phyloP scores from a whole-genome alignment of 2,888 invertebrate genomes.

The Tupiocoris notatus region DNA sequence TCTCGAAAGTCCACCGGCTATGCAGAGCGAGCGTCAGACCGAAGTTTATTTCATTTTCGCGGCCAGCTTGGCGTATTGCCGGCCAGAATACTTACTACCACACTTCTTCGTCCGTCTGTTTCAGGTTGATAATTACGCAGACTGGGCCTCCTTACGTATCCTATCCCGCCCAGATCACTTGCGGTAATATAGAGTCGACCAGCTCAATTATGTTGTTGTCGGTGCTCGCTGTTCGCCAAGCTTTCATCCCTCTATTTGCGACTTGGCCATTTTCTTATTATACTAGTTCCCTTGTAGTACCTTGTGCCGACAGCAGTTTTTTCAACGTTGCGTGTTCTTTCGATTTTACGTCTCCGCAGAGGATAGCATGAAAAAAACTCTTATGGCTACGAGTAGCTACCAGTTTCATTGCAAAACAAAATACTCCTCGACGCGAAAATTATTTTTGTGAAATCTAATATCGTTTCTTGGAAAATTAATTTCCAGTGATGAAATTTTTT shows the following conservation, averaged over 20 bases:
- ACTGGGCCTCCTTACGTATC: background rate
- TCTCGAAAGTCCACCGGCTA: background rate
- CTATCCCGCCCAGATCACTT: background rate
- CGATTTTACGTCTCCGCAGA: too few relatives aligned
- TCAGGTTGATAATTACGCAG: background rate
- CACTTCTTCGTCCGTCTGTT: background rate
- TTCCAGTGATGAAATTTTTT: too few relatives aligned
- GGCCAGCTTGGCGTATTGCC: slow-evolving; percentile 24
- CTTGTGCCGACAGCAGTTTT: background rate
- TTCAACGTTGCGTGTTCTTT: background rate
- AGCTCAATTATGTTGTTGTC: slow-evolving; percentile 28
- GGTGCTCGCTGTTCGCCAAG: slow-evolving; percentile 18
- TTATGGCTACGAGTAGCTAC: too few relatives aligned
- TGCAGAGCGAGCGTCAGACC: background rate
- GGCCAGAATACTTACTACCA: slow-evolving; percentile 10
- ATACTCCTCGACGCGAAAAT: too few relatives aligned
- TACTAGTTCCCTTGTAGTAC: background rate
- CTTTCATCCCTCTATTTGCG: background rate
- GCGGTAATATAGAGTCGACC: background rate
- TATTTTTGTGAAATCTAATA: too few relatives aligned
- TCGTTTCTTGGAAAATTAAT: too few relatives aligned
- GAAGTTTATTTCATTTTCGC: slow-evolving; percentile 29
- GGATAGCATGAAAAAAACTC: too few relatives aligned
- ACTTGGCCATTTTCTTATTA: slow-evolving; percentile 15
- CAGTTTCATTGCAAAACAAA: too few relatives aligned